Base-by-base conservation (phyloP, 2,888 invertebrate species). In the Tubulanus polymorphus region DNA sequence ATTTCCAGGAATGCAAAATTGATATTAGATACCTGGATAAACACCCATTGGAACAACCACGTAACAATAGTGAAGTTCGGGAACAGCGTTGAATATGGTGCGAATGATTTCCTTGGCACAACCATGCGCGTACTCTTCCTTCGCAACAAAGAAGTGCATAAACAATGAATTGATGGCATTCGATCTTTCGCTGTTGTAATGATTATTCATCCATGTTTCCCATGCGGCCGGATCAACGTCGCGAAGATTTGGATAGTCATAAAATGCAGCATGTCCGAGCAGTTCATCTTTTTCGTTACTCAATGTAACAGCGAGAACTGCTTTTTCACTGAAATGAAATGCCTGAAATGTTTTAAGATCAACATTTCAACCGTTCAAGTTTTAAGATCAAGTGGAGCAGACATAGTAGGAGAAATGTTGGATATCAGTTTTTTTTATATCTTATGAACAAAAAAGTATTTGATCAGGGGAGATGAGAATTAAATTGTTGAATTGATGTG, bases 81-180 rank as follows among this genome's bases (percentile, higher is more conserved):
- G 75, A 15, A 77, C 72, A 30, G 76, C 74, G 66, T 76, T 78
- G 60, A 76, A 79, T 23, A 75, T 71, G 29, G 76, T 76, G 5
- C 73, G 61, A 23, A 79, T 71, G 41, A 78, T 75, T 60, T 78
- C 76, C 48, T 66, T 61, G 3, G 73, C 73, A 66, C 75, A 76
- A 15, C 75, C 76, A 58, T 70, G 65, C 1, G 72, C 68, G 59
- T 76, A 78, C 20, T 72, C 76, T 28, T 58, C 57, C 58, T 72
- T 74, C 2, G 75, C 72, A 37, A 77, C 77, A 69, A 78, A 78
- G 61, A 73, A 75, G 56, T 76, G 75, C 66, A 78, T 58, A 59
- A 75, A 78, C n/a, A 78, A 66, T 8, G 73, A 66, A 59, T 77
- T 78, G 15, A 78, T 63, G 26, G 76, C 65, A 28, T 64, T 67